phyloP scores from a whole-genome alignment of 2,888 invertebrate genomes.

The Acronicta alni region DNA sequence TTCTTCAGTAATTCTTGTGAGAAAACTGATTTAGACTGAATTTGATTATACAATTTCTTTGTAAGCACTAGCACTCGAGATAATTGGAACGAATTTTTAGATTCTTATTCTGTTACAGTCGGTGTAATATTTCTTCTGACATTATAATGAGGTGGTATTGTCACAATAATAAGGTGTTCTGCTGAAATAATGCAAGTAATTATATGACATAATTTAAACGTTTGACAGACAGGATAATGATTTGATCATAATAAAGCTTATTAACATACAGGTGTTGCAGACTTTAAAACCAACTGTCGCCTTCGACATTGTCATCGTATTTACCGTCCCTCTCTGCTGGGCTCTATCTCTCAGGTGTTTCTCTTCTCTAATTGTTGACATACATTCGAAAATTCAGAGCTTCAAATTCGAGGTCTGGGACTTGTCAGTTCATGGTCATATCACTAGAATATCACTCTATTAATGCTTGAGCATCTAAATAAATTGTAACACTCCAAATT shows the following conservation, averaged over 20 bases:
- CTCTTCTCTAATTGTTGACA: too few relatives aligned
- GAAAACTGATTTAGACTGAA: constrained; percentile 27
- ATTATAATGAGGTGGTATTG: not conserved
- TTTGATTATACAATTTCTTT: constrained; percentile 12
- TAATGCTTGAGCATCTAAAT: not conserved
- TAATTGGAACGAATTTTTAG: too few relatives aligned
- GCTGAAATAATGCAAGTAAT: not conserved
- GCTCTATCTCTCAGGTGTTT: too few relatives aligned
- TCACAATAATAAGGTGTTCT: not conserved
- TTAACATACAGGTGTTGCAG: not conserved
- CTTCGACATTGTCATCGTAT: too few relatives aligned
- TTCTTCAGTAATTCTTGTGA: constrained; percentile 43
- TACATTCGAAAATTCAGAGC: too few relatives aligned
- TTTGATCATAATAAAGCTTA: not conserved
- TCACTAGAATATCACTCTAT: not conserved
- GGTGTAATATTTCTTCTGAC: not conserved
- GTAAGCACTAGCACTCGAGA: not conserved
- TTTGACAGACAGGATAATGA: not conserved
- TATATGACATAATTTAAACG: not conserved
- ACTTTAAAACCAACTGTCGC: not conserved
- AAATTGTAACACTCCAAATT: constrained; percentile 1
- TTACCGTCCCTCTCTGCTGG: too few relatives aligned
- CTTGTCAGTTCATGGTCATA: too few relatives aligned
- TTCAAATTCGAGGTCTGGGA: too few relatives aligned
- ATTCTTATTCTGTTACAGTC: too few relatives aligned